These are phyloP conservation scores for Apis florea DNA, from an alignment of 1,140 invertebrate genomes.

Conservation along the genomic window DNA sequence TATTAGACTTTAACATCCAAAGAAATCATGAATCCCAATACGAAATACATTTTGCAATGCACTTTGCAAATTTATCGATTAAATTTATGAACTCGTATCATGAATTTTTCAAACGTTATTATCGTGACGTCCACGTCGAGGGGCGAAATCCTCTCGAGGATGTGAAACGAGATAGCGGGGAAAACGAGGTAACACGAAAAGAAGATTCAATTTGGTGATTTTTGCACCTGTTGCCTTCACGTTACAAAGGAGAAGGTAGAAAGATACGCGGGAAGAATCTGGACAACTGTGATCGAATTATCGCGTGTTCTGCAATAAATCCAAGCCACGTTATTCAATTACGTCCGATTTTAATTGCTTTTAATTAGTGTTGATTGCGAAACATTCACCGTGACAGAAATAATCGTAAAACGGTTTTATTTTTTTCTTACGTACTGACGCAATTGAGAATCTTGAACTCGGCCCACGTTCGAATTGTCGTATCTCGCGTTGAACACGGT, in stretches of 20 bases:
- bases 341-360: conserved; percentile 39
- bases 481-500: background rate
- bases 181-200: background rate
- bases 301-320: conserved; percentile 47
- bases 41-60: no score
- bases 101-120: background rate
- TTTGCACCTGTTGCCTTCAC: conserved; percentile 56
- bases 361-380: conserved; percentile 46
- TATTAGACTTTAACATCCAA: no score
- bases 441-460: background rate
- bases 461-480: background rate
- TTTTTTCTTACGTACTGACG: background rate
- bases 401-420: conserved; percentile 15
- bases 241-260: background rate
- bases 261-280: conserved; percentile 9
- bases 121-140: background rate
- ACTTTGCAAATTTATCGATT: background rate
- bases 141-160: background rate
- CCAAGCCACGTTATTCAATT: conserved; percentile 42
- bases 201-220: conserved; percentile 50
- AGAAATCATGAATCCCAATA: no score
- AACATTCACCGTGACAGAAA: conserved; percentile 38
- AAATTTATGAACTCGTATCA: background rate
- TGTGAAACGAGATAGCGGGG: no score
- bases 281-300: conserved; percentile 44